These are phyloP conservation scores for Monodelphis domestica DNA, from an alignment of 2,797 vertebrate genomes.

Conservation along the genomic window DNA sequence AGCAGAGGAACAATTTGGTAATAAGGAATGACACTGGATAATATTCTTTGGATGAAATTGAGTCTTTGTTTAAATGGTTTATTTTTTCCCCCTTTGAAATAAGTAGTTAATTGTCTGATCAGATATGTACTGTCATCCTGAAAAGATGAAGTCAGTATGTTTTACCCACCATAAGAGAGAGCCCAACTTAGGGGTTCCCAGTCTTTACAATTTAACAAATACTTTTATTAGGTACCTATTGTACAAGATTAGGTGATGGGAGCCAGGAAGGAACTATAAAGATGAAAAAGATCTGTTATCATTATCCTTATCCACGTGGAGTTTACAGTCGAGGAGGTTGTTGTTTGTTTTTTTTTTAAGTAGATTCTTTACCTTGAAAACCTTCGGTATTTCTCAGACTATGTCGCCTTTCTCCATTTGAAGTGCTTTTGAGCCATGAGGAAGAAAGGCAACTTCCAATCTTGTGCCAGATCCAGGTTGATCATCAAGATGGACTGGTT, in stretches of 20 bases:
- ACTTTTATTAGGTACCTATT: not conserved
- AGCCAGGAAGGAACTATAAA: not conserved
- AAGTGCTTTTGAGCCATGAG: constrained; percentile 13
- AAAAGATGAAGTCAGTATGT: constrained; percentile 14
- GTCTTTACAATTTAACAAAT: constrained; percentile 1
- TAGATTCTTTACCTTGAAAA: not conserved
- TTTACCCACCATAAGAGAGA: constrained; percentile 2
- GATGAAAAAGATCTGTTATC: not conserved
- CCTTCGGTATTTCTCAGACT: not conserved
- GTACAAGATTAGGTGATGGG: not conserved
- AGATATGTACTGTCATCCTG: constrained; percentile 8
- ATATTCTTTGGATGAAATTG: not conserved
- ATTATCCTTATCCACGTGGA: not conserved
- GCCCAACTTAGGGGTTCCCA: constrained; percentile 24
- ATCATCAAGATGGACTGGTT: not conserved
- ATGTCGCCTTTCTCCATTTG: not conserved
- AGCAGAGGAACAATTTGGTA: constrained; percentile 18
- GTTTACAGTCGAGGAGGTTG: not conserved
- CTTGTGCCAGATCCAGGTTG: not conserved
- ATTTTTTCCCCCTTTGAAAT: constrained; percentile 59
- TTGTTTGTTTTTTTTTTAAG: not conserved
- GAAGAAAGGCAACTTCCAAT: not conserved
- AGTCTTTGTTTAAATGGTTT: constrained; percentile 53
- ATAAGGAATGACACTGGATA: not conserved
- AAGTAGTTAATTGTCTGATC: constrained; percentile 37